Base-by-base conservation (phyloP, 2,797 vertebrate species). In the Parauchenoglanis ngamensis region DNA sequence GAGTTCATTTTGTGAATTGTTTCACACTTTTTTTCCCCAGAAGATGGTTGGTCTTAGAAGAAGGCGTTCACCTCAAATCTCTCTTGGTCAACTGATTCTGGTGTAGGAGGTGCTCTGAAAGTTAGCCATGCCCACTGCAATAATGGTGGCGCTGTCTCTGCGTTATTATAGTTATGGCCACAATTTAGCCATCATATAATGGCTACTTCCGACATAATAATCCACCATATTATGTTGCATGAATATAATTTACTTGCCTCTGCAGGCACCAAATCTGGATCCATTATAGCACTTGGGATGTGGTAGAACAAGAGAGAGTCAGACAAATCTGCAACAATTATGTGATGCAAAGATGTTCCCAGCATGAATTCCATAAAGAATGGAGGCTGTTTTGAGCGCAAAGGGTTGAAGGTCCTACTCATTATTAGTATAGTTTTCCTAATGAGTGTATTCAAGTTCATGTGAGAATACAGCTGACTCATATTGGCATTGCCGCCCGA, bases 321-420 rank as follows among this genome's bases (percentile, higher is more conserved):
- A 7, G 40, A 73, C 40, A 73, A 75, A 75, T 49, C 21, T 75
- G 72, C 23, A 75, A 49, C 44, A 75, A 73, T 73, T 40, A 70
- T 21, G 35, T 21, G 2, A 17, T 21, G 19, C 65, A 44, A 10
- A 52, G 25, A 52, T n/a, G 49, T 12, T 76, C 44, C n/a, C 23
- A 49, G 23, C 23, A 76, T 52, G 23, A 12, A 49, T 19, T 17
- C 17, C 31, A 70, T 2, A n/a, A 13, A 52, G 11, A 49, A 49
- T 12, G 25, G 44, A 49, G 12, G 23, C 21, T 49, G 12, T 75
- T 49, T 25, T n/a, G 10, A 7, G 46, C 49, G 70, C 40, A 10
- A 21, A 10, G 11, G 21, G 40, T 49, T 23, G 46, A 52, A 19
- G 21, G 70, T 72, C 31, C 31, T 40, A 21, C 7, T 21, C 25